Evolutionary conservation across 2,113 vertebrate genomes (phyloP).

Genomic region (Macquaria ambigua): DNA sequence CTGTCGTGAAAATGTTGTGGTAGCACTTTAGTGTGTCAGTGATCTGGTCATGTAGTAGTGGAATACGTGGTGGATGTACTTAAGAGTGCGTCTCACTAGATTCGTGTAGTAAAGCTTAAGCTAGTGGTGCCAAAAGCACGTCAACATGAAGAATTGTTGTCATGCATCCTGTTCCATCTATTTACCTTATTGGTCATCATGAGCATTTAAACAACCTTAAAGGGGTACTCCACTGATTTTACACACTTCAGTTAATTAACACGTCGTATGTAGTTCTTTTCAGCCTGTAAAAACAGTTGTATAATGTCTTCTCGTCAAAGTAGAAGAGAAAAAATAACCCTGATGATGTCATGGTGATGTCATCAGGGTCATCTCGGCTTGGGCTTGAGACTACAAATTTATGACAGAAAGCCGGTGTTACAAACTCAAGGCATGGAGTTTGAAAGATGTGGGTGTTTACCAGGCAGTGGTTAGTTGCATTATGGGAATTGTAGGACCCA

Average conservation of each 20-base stretch:
- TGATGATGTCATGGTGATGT: background rate
- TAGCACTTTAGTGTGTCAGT: conserved; percentile 55
- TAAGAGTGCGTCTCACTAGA: conserved; percentile 18
- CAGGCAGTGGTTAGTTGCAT: background rate
- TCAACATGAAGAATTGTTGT: conserved; percentile 6
- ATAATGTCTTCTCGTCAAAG: background rate
- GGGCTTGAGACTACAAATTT: background rate
- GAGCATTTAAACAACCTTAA: conserved; percentile 10
- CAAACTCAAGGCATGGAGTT: background rate
- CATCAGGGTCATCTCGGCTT: background rate
- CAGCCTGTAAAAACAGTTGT: background rate
- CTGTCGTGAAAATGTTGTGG: conserved; percentile 27
- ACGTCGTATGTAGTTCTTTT: background rate
- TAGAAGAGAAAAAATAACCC: background rate
- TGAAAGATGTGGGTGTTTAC: background rate
- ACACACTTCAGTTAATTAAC: background rate
- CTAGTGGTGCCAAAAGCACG: conserved; percentile 17
- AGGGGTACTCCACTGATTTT: conserved; percentile 26
- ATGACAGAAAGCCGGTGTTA: background rate
- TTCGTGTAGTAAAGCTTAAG: conserved; percentile 18
- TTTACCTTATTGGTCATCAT: background rate
- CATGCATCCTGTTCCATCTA: background rate
- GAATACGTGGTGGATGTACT: conserved; percentile 3
- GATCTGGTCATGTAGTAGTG: conserved; percentile 43
- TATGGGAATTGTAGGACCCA: background rate